phyloP scores from a whole-genome alignment of 1,140 invertebrate species.

The Leguminivora glycinivorella region DNA sequence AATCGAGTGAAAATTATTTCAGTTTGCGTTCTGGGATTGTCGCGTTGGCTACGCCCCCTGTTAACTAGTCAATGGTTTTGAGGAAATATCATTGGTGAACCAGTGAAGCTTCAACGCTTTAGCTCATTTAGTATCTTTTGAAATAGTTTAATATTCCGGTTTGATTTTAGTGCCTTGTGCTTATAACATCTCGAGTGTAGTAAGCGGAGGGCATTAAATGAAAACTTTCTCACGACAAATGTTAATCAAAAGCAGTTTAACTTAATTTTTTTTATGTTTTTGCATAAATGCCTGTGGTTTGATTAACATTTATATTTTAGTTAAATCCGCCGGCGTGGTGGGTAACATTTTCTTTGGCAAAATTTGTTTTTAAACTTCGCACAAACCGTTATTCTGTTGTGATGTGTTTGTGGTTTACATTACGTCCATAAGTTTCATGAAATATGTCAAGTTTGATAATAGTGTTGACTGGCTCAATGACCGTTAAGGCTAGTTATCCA shows the following conservation, averaged over 20 bases:
- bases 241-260: constrained; percentile 41
- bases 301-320: constrained; percentile 51
- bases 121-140: constrained; percentile 54
- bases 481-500: neutral
- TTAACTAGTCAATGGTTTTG: constrained; percentile 70
- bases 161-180: constrained; percentile 47
- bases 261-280: constrained; percentile 15
- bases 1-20: neutral
- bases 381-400: neutral
- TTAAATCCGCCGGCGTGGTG: constrained; percentile 46
- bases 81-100: constrained; percentile 48
- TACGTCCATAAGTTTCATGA: neutral
- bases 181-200: neutral
- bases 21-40: constrained; percentile 1
- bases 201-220: constrained; percentile 50
- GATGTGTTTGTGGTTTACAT: neutral
- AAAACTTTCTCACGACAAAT: constrained; percentile 37
- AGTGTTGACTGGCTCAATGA: neutral
- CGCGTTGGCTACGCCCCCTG: constrained; percentile 39
- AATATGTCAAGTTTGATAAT: neutral
- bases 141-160: constrained; percentile 40
- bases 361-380: neutral
- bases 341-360: constrained; percentile 31
- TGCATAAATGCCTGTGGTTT: constrained; percentile 39
- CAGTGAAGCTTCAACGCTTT: constrained; percentile 51